These are phyloP conservation scores for Periphyllus acericola DNA, from an alignment of 2,888 invertebrate species.

Conservation along the genomic window DNA sequence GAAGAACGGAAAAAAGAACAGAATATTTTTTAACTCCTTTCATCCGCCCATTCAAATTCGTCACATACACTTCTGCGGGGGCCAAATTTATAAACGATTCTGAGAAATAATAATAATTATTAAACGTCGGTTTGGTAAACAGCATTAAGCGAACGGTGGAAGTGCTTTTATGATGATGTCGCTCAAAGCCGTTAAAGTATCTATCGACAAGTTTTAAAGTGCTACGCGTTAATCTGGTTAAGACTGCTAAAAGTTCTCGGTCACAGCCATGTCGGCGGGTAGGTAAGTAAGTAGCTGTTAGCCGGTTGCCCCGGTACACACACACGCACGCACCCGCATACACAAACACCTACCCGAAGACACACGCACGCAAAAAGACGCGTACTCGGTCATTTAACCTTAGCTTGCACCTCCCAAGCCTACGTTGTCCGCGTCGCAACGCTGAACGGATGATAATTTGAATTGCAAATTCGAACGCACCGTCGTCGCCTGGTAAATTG, in stretches of 20 bases:
- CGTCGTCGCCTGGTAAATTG: constrained; percentile 12
- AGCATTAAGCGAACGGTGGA: too few species aligned
- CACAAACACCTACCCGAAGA: too few species aligned
- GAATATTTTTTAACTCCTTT: too few species aligned
- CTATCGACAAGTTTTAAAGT: constrained; percentile 21
- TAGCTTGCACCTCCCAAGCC: not conserved
- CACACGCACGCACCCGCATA: not conserved
- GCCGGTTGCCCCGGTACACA: not conserved
- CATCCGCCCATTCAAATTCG: too few species aligned
- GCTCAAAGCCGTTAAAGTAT: not conserved
- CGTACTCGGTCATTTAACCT: constrained; percentile 32
- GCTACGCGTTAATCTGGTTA: constrained; percentile 34
- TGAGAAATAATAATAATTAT: too few species aligned
- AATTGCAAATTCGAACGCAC: constrained; percentile 38
- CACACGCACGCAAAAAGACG: not conserved
- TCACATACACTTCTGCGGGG: too few species aligned
- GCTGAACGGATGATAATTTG: constrained; percentile 28
- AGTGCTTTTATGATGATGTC: not conserved
- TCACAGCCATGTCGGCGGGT: not conserved
- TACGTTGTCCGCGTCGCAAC: not conserved
- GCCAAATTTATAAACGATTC: too few species aligned
- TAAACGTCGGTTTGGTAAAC: too few species aligned
- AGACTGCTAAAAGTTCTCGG: constrained; percentile 18
- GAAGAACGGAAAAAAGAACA: too few species aligned
- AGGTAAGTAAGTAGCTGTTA: not conserved